Conservation (phyloP, 2,888 invertebrate genomes). For the Osedax frankpressi region DNA sequence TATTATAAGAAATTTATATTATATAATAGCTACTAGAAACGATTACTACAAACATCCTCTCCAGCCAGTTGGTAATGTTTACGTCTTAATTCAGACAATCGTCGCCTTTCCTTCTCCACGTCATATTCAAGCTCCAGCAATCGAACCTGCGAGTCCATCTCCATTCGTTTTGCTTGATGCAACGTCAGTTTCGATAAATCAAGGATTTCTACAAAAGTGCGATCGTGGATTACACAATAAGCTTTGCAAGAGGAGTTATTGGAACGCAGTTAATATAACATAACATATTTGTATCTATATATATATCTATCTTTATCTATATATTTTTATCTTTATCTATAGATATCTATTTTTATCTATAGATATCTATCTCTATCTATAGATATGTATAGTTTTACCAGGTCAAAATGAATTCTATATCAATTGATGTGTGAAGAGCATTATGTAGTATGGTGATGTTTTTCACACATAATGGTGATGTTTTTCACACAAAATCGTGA, state of each 20-base stretch:
- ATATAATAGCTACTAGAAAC: no score
- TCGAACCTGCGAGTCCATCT: constrained; percentile 80
- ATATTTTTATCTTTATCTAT: constrained; percentile 18
- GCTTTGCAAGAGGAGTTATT: no score
- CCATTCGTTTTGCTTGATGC: constrained; percentile 83
- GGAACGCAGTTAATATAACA: no score
- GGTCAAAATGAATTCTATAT: no score
- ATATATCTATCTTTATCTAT: constrained; percentile 15
- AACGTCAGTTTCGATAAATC: constrained; percentile 77
- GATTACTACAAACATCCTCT: constrained; percentile 37
- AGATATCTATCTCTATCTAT: background rate
- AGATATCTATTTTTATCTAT: constrained; percentile 4
- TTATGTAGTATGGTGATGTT: no score
- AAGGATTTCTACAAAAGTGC: constrained; percentile 70
- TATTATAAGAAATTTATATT: no score
- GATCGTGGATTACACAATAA: no score
- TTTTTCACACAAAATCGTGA: no score
- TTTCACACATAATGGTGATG: no score
- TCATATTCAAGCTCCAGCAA: constrained; percentile 82
- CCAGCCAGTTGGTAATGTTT: constrained; percentile 73
- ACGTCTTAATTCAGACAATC: constrained; percentile 71
- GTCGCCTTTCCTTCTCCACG: constrained; percentile 71
- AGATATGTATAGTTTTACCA: background rate
- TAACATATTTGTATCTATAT: background rate
- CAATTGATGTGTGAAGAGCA: no score